Base-by-base conservation (phyloP, 2,113 vertebrate genomes). In the Ornithorhynchus anatinus region DNA sequence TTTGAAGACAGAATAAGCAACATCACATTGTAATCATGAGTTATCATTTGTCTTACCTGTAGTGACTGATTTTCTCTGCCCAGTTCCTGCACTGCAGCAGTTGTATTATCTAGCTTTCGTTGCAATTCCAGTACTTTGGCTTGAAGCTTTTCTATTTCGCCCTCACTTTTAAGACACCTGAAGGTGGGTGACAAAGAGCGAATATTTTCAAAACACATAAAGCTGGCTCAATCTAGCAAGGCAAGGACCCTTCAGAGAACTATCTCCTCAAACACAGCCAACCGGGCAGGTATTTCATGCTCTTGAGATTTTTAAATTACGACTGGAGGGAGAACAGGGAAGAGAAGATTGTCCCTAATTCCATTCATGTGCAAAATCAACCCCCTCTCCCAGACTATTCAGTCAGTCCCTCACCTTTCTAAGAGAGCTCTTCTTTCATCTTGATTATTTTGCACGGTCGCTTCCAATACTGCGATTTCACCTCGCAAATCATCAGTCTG, bases 141-240 rank as follows among this genome's bases (percentile, higher is more conserved):
- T 89, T 99, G 98, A 80, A 99, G 94, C 68, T 98, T 99, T 90
- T 99, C 97, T n/a, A 98, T 96, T 90, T 99, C 97, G 4, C 96
- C 95, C 80, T 99, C 98, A n/a, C 96, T 96, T 83, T 97, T 98
- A 72, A 99, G 95, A 86, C 97, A 99, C 77, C 97, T 99, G 69
- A 37, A 53, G 38, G 59, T 38, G 68, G 54, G 83, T 0, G 70
- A 14, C 8, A 73, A 80, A 68, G 1, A 68, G 10, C 59, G 10
- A 51, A 43, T 64, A 48, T 37, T 59, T 10, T 25, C 16, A 29
- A 63, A 43, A 39, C 52, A 58, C 16, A 74, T 44, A 35, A 64
- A 54, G 22, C 58, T 7, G 20, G 22, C 67, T 42, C 15, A n/a
- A n/a, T n/a, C n/a, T n/a, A n/a, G n/a, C n/a, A n/a, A n/a, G n/a